Evolutionary conservation across 2,888 invertebrate species (phyloP).

Genomic region (Andricus quercusramuli): DNA sequence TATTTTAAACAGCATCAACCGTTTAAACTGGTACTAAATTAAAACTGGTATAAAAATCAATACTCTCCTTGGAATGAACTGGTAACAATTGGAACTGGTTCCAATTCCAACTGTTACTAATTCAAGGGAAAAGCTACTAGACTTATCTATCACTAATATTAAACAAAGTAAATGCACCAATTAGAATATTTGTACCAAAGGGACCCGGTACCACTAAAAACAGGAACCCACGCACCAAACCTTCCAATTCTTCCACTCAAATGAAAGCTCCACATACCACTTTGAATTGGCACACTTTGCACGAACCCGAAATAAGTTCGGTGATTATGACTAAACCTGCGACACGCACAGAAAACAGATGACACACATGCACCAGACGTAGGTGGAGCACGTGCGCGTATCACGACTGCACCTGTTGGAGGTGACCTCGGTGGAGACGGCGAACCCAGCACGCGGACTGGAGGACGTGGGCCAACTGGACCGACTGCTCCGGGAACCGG

Average conservation of each 20-base stretch:
- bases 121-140: too few species aligned
- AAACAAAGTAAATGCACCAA: neutral
- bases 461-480: conserved; percentile 49
- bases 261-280: neutral
- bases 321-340: neutral
- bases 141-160: too few species aligned
- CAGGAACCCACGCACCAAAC: neutral
- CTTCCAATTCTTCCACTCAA: neutral
- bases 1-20: too few species aligned
- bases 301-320: neutral
- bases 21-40: too few species aligned
- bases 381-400: conserved; percentile 68
- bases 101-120: neutral
- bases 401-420: conserved; percentile 56
- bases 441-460: conserved; percentile 36
- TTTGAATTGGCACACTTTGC: neutral
- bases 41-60: too few species aligned
- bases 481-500: conserved; percentile 46
- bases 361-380: conserved; percentile 17
- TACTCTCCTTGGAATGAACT: too few species aligned
- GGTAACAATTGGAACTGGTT: too few species aligned
- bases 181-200: neutral
- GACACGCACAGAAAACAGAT: neutral
- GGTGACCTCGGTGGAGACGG: conserved; percentile 48
- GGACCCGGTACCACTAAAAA: too few species aligned